Percentiles rank a stretch among this genome's conserved stretches.
phyloP scores from a whole-genome alignment of 2,888 invertebrate species.

The Eumacrocentrus americanus region DNA sequence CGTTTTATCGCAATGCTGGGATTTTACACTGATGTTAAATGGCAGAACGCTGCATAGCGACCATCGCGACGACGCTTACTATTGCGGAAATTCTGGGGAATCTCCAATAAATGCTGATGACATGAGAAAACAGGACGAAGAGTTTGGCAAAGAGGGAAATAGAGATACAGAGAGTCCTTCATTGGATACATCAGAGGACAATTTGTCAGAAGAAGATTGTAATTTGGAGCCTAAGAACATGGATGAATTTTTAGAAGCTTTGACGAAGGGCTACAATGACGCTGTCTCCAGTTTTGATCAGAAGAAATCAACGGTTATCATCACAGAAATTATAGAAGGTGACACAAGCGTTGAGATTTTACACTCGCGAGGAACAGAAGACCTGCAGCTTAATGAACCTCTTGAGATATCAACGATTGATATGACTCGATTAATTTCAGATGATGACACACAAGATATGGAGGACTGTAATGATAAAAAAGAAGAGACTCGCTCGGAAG shows the following conservation, averaged over 20 bases:
- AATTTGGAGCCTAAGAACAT: background rate
- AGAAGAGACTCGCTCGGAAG: too few relatives aligned
- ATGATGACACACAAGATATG: too few relatives aligned
- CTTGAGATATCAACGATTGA: too few relatives aligned
- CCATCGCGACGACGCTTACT: conserved; percentile 9
- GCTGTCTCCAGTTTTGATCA: background rate
- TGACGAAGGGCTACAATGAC: background rate
- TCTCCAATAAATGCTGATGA: conserved; percentile 1
- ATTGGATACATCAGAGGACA: background rate
- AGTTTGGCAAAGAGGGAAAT: conserved; percentile 19
- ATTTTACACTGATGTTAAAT: conserved; percentile 40
- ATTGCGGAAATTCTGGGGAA: background rate
- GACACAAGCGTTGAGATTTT: background rate
- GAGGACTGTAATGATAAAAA: too few relatives aligned
- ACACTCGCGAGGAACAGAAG: too few relatives aligned
- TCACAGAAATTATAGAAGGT: conserved; percentile 14
- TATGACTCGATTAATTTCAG: too few relatives aligned
- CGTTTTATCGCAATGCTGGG: conserved; percentile 42
- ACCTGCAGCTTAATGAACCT: too few relatives aligned
- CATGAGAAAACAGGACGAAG: conserved; percentile 21
- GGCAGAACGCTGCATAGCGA: conserved; percentile 40
- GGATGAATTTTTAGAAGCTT: background rate
- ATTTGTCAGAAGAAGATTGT: background rate
- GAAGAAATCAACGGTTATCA: conserved; percentile 6
- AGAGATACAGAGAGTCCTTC: background rate